Evolutionary conservation across 2,797 vertebrate genomes (phyloP).

Genomic region (Periophthalmus magnuspinnatus): DNA sequence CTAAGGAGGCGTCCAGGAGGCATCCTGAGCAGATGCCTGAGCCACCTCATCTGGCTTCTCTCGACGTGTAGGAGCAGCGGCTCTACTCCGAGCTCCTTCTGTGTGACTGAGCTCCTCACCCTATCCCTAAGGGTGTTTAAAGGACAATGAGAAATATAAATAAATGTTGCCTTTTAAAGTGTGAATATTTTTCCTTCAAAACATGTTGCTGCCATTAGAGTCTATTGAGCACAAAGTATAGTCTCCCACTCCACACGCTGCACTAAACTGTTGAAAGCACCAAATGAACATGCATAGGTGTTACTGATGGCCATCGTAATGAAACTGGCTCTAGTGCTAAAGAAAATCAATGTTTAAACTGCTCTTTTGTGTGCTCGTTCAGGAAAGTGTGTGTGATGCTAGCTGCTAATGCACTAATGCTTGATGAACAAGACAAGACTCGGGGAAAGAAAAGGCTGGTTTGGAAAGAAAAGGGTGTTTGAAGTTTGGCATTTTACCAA

Average conservation of each 20-base stretch:
- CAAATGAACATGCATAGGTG: slow-evolving; percentile 30
- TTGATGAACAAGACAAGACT: not conserved
- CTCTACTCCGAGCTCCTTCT: no score
- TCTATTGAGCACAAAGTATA: slow-evolving; percentile 8
- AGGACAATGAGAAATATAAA: no score
- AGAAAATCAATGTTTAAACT: slow-evolving; percentile 42
- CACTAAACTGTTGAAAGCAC: slow-evolving; percentile 10
- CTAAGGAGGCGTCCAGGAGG: no score
- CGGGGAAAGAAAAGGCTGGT: no score
- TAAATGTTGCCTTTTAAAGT: no score
- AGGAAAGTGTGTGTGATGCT: slow-evolving; percentile 14
- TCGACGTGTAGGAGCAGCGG: no score
- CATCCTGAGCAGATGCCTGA: no score
- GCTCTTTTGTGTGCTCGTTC: slow-evolving; percentile 33
- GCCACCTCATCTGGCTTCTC: no score
- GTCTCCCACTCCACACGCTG: not conserved
- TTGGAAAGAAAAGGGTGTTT: not conserved
- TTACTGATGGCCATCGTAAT: slow-evolving; percentile 39
- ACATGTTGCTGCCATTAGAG: slow-evolving; percentile 11
- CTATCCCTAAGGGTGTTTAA: no score
- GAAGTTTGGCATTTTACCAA: not conserved
- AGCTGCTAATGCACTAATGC: slow-evolving; percentile 11
- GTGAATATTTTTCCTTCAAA: not conserved
- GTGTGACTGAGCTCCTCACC: no score
- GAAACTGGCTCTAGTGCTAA: slow-evolving; percentile 26